Evolutionary conservation across 2,888 invertebrate species (phyloP).

Genomic region (Cantharis nigra): DNA sequence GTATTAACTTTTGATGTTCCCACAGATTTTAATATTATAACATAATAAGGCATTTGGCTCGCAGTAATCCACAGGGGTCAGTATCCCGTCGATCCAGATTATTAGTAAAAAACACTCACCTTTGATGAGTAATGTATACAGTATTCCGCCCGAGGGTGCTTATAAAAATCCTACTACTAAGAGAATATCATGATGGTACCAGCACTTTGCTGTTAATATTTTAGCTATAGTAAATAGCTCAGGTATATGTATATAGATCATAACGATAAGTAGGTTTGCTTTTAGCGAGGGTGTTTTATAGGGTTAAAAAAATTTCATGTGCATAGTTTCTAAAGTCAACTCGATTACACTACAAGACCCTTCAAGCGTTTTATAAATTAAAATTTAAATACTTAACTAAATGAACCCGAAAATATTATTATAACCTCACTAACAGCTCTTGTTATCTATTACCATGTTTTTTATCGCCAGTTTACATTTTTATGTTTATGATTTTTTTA

Average conservation of each 20-base stretch:
- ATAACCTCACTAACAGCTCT: not conserved
- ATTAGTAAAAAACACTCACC: conserved; percentile 38
- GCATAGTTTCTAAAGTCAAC: not conserved
- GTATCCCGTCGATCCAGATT: conserved; percentile 37
- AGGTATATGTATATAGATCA: conserved; percentile 30
- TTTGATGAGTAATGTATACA: conserved; percentile 39
- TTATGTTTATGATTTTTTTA: not conserved
- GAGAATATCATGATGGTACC: conserved; percentile 39
- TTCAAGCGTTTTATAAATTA: not conserved
- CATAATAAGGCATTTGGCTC: conserved; percentile 14
- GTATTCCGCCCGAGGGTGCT: conserved; percentile 25
- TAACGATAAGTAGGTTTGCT: conserved; percentile 30
- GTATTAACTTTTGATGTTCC: conserved; percentile 19
- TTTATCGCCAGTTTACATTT: not conserved
- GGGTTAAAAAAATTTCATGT: not conserved
- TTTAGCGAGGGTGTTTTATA: conserved; percentile 27
- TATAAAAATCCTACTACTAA: conserved; percentile 24
- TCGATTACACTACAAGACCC: not conserved
- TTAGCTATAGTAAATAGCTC: conserved; percentile 31
- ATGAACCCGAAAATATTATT: not conserved
- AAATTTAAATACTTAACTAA: not conserved
- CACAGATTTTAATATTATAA: conserved; percentile 32
- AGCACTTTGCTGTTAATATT: conserved; percentile 38
- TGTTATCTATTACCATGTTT: not conserved
- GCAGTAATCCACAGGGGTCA: conserved; percentile 36